A percentile compares a stretch with the other conserved stretches of the same genome.
These are phyloP conservation scores for Hemicentrotus pulcherrimus DNA, from an alignment of 35 echinoderm and acorn worm genomes.

Conservation along the genomic window DNA sequence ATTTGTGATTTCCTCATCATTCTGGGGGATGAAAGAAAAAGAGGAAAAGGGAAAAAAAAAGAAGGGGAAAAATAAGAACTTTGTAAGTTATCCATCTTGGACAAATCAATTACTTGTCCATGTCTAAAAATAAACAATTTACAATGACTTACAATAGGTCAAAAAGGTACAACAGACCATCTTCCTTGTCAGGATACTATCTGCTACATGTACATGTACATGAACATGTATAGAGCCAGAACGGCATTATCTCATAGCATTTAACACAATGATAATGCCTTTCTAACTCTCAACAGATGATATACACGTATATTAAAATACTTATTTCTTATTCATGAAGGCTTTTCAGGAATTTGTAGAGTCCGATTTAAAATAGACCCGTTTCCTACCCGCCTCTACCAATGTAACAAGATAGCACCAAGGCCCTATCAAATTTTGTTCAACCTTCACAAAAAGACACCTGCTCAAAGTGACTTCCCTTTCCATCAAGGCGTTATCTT, in stretches of 20 bases:
- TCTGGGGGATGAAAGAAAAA: conserved; percentile 53
- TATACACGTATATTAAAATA: no score
- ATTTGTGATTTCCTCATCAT: conserved; percentile 90
- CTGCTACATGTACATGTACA: no score
- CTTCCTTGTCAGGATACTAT: neutral
- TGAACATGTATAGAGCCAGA: neutral
- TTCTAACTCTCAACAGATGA: no score
- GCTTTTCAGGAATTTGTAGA: neutral
- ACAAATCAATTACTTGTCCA: neutral
- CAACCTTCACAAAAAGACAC: neutral
- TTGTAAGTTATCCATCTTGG: neutral
- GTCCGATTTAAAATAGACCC: neutral
- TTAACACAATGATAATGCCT: no score
- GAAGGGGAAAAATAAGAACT: neutral
- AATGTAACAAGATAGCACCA: neutral
- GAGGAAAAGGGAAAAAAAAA: neutral
- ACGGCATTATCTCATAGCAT: neutral
- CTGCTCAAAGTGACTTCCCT: neutral
- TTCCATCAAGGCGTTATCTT: neutral
- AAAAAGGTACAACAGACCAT: neutral
- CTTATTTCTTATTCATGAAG: neutral
- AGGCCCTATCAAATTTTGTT: neutral
- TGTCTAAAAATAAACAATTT: neutral
- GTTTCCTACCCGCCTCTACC: neutral
- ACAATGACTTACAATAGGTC: neutral